A percentile compares a stretch with the other conserved stretches of the same genome.
These are phyloP conservation scores for Hanleya hanleyi DNA, from an alignment of 2,888 invertebrate species.

Conservation along the genomic window DNA sequence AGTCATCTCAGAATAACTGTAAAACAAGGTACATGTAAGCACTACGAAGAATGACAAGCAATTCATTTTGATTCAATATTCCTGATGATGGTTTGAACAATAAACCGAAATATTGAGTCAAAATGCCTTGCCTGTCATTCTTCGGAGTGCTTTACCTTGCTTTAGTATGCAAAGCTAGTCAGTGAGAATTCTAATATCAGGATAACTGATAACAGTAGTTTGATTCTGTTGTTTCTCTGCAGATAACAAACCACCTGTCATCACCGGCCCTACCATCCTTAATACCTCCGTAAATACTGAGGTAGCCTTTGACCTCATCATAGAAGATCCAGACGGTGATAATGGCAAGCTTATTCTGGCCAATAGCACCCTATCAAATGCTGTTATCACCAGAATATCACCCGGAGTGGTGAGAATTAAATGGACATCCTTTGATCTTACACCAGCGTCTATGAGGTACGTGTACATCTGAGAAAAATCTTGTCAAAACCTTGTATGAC, in stretches of 20 bases:
- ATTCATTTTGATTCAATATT: too few species aligned
- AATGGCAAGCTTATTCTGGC: neutral
- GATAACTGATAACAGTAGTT: too few species aligned
- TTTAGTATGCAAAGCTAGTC: too few species aligned
- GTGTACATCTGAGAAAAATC: neutral
- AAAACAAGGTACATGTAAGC: too few species aligned
- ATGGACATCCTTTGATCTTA: neutral
- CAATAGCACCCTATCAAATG: neutral
- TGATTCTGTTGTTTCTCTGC: neutral
- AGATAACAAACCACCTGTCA: neutral
- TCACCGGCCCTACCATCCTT: neutral
- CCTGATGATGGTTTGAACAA: too few species aligned
- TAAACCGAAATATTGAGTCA: too few species aligned
- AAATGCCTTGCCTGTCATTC: too few species aligned
- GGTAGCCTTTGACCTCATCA: neutral
- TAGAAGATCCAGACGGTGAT: neutral
- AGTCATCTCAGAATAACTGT: too few species aligned
- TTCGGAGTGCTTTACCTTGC: too few species aligned
- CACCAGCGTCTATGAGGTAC: neutral
- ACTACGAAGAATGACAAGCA: too few species aligned
- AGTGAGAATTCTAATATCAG: too few species aligned
- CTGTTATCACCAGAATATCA: neutral
- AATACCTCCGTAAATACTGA: neutral
- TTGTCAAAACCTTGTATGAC: neutral
- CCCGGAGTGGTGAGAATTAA: neutral